Base-by-base conservation (phyloP, 1,140 invertebrate genomes). In the Drosophila kanapiae region DNA sequence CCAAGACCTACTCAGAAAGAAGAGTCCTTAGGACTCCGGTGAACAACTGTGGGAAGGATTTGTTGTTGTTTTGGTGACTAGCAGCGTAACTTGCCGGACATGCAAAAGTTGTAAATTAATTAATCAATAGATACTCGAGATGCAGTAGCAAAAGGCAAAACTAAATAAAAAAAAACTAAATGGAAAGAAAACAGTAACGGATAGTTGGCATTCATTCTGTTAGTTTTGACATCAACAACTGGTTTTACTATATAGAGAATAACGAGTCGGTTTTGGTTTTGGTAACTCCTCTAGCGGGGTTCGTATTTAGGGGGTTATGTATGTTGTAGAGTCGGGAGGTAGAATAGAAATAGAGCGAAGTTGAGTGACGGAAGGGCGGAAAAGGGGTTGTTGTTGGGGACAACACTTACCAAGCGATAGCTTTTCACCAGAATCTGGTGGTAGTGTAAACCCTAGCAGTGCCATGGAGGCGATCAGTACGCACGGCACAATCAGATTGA, bases 401-500 rank as follows among this genome's bases (percentile, higher is more conserved):
- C 49, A 59, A 69, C 57, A 92, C 92, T 94, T 95, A 97, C 98
- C 99, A 94, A 99, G 95, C 86, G 99, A 99, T 75, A 99, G 96
- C 94, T 99, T 99, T 95, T 99, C 99, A 93, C 99, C 99, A 78
- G 98, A 99, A 94, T 99, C 99, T 80, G 99, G 98, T 91, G 99
- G 99, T 93, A 99, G 95, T 77, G 98, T 99, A 95, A 99, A 99
- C 81, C 98, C 98, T 92, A 99, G 95, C 91, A 99, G 95, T 80
- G 99, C 99, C 97, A 99, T 99, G 78, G 98, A 99, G 81, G 99
- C 98, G 92, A 99, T 99, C 93, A 99, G 96, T 90, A 99, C 98
- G 94, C 99, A 99, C 70, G 99, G 99, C 92, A 99, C 98, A 93
- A 99, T 99, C 90, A 99, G 96, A 95, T 99, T 99, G 95, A 99